Conservation (phyloP, 2,888 invertebrate species). For the Caenorhabditis virilis region DNA sequence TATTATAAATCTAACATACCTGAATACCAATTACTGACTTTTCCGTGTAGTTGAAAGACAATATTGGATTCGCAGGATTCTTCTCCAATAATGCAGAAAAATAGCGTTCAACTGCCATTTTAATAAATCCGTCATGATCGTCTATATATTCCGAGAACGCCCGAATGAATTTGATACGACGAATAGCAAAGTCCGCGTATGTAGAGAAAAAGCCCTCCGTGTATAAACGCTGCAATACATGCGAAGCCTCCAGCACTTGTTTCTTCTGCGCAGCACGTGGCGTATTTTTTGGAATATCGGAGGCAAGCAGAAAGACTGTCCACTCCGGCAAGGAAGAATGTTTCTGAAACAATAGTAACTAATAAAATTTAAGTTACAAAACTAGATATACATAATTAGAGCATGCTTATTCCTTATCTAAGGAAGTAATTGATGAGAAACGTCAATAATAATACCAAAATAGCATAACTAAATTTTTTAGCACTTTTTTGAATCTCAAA, state of each 20-base stretch:
- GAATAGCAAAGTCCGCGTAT: constrained; percentile 1
- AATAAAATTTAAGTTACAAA: too few species aligned
- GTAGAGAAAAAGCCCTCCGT: background rate
- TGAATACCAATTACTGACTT: constrained; percentile 2
- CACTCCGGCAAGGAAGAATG: constrained; percentile 5
- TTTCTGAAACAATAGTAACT: too few species aligned
- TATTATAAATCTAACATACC: constrained; percentile 9
- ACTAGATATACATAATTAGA: too few species aligned
- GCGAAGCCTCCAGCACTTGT: constrained; percentile 1
- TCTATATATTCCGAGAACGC: background rate
- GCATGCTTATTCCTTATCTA: too few species aligned
- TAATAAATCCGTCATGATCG: background rate
- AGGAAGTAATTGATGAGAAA: too few species aligned
- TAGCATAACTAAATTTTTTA: too few species aligned
- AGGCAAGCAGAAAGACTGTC: constrained; percentile 1
- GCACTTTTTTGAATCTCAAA: too few species aligned
- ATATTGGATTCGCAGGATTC: constrained; percentile 2
- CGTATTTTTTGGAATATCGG: background rate
- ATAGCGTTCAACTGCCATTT: constrained; percentile 3
- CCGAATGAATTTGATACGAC: constrained; percentile 1
- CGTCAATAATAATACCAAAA: too few species aligned
- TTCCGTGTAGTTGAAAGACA: background rate
- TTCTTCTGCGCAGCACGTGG: background rate
- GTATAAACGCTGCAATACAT: background rate
- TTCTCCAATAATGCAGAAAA: constrained; percentile 1